Conservation (phyloP, 2,888 invertebrate genomes). For the Cepaea hortensis region DNA sequence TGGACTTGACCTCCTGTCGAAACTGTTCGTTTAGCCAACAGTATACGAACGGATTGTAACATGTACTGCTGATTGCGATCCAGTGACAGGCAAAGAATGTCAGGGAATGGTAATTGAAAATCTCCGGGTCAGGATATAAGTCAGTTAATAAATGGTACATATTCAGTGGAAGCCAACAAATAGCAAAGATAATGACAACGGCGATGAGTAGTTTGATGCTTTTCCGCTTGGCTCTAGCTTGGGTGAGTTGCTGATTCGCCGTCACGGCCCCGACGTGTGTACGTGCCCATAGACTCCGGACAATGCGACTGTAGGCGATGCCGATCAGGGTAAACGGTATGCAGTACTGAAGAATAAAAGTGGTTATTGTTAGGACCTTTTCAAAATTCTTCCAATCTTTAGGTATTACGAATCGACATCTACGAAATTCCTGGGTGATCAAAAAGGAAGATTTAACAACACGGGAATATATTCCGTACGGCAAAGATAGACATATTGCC, state of each 20-base stretch:
- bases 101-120: slow-evolving; percentile 72
- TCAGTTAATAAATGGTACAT: slow-evolving; percentile 76
- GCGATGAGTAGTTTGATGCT: slow-evolving; percentile 77
- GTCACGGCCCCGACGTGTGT: slow-evolving; percentile 76
- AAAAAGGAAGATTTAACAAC: slow-evolving; percentile 48
- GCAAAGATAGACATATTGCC: slow-evolving; percentile 72
- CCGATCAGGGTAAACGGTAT: slow-evolving; percentile 76
- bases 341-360: slow-evolving; percentile 76
- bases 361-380: slow-evolving; percentile 73
- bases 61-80: slow-evolving; percentile 77
- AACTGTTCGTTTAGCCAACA: slow-evolving; percentile 78
- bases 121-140: slow-evolving; percentile 67
- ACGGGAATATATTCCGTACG: slow-evolving; percentile 75
- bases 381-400: slow-evolving; percentile 70
- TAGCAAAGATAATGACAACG: slow-evolving; percentile 76
- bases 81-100: slow-evolving; percentile 77
- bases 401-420: slow-evolving; percentile 75
- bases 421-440: slow-evolving; percentile 53
- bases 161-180: slow-evolving; percentile 78
- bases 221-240: slow-evolving; percentile 74
- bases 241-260: slow-evolving; percentile 73
- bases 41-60: slow-evolving; percentile 78
- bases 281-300: slow-evolving; percentile 72
- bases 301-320: slow-evolving; percentile 75
- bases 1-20: slow-evolving; percentile 70